phyloP scores from a whole-genome alignment of 2,888 invertebrate genomes.

The Celastrina argiolus region DNA sequence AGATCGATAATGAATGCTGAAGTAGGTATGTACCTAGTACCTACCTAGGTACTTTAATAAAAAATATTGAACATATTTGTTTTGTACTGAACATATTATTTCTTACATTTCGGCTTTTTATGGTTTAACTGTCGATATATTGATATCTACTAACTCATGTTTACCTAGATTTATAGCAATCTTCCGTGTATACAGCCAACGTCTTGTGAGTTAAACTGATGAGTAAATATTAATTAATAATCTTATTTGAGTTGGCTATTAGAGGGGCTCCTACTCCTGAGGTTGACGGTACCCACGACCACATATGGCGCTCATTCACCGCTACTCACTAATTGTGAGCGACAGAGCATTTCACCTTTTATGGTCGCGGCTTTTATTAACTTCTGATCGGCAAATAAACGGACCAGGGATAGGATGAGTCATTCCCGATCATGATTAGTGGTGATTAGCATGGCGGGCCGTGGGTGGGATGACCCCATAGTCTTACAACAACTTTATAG shows the following conservation, averaged over 20 bases:
- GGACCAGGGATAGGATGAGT: constrained; percentile 67
- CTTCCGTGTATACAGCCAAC: constrained; percentile 3
- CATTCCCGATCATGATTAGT: constrained; percentile 73
- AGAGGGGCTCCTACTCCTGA: constrained; percentile 63
- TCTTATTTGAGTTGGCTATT: constrained; percentile 64
- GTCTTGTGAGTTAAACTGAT: constrained; percentile 13
- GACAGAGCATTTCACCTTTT: constrained; percentile 73
- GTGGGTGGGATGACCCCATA: constrained; percentile 72
- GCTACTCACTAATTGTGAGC: constrained; percentile 69
- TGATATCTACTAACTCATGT: background rate
- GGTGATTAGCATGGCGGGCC: constrained; percentile 68
- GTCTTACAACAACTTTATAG: constrained; percentile 71
- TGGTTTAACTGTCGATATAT: background rate
- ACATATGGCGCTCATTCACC: constrained; percentile 70
- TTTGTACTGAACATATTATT: too few relatives aligned
- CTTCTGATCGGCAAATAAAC: constrained; percentile 73
- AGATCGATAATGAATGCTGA: too few relatives aligned
- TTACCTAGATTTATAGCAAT: background rate
- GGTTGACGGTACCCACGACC: constrained; percentile 62
- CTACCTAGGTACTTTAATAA: background rate
- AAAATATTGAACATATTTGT: too few relatives aligned
- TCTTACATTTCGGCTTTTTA: background rate
- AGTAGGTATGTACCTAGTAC: too few relatives aligned
- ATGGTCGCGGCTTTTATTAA: constrained; percentile 64
- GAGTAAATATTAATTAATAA: constrained; percentile 68